A percentile compares a stretch with the other conserved stretches of the same genome.
Evolutionary conservation across 1,140 invertebrate species (phyloP).

Genomic region (Megalopta genalis): DNA sequence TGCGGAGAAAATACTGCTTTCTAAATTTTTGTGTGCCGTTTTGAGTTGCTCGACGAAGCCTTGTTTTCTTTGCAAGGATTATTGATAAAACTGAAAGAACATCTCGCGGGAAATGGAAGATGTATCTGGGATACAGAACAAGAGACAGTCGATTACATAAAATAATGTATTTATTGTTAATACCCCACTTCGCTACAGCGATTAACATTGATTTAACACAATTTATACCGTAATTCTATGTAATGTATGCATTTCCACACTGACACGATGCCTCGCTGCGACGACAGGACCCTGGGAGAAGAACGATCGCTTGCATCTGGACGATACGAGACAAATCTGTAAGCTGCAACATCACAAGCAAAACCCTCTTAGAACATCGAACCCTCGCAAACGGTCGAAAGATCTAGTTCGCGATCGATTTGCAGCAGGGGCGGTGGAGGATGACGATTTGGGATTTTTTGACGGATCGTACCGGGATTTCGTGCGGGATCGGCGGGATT

Average conservation of each 20-base stretch:
- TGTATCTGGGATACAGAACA: constrained; percentile 23
- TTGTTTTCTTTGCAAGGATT: too few species aligned
- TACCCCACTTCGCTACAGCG: constrained; percentile 75
- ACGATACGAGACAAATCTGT: constrained; percentile 63
- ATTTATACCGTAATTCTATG: constrained; percentile 68
- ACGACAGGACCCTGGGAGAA: constrained; percentile 61
- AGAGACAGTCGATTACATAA: constrained; percentile 62
- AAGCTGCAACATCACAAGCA: constrained; percentile 67
- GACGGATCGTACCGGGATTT: background rate
- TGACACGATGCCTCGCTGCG: constrained; percentile 64
- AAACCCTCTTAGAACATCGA: constrained; percentile 40
- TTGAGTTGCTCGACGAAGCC: too few species aligned
- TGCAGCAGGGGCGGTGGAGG: background rate
- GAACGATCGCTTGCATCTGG: constrained; percentile 63
- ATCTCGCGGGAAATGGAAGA: too few species aligned
- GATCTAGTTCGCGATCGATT: background rate
- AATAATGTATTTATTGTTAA: constrained; percentile 78
- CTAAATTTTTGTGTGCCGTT: too few species aligned
- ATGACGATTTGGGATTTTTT: too few species aligned
- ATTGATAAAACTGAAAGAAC: too few species aligned
- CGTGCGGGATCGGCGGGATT: constrained; percentile 25
- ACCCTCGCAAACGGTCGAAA: background rate
- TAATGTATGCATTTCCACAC: constrained; percentile 68
- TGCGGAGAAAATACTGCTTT: too few species aligned
- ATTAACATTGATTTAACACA: constrained; percentile 74